Percentiles rank a stretch among this genome's conserved stretches.
phyloP scores from a whole-genome alignment of 2,888 invertebrate species.

The Cryptocephalus moraei region DNA sequence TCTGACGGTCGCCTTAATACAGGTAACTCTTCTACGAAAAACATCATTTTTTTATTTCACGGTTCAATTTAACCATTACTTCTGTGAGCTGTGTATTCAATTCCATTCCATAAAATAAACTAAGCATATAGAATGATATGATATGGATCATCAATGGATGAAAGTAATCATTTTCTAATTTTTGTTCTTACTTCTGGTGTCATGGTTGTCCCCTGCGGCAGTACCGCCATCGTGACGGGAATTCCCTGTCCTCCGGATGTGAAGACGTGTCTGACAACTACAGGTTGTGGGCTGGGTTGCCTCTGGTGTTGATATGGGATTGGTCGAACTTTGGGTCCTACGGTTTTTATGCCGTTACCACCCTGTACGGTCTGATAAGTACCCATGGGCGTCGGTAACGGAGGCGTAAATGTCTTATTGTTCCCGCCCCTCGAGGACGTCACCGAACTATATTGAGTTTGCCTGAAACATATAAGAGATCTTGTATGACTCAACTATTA shows the following conservation, averaged over 20 bases:
- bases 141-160: neutral
- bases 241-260: constrained; percentile 45
- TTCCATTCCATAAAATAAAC: no score
- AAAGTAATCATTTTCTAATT: constrained; percentile 17
- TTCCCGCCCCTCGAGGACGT: constrained; percentile 30
- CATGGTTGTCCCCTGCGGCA: constrained; percentile 37
- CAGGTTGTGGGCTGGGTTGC: constrained; percentile 49
- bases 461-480: constrained; percentile 11
- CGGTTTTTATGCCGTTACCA: constrained; percentile 36
- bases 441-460: constrained; percentile 38
- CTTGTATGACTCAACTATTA: no score
- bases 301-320: constrained; percentile 45
- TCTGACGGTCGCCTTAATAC: no score
- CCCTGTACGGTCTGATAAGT: constrained; percentile 29
- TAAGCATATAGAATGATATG: no score
- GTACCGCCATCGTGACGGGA: constrained; percentile 46
- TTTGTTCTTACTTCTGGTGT: constrained; percentile 38
- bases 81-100: no score
- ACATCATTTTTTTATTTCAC: no score
- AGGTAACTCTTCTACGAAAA: no score
- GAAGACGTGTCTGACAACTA: constrained; percentile 53
- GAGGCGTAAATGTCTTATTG: constrained; percentile 37
- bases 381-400: constrained; percentile 30
- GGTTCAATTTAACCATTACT: no score
- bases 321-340: constrained; percentile 32